A percentile compares a stretch with the other conserved stretches of the same genome.
These are phyloP conservation scores for Thyatira batis DNA, from an alignment of 2,888 invertebrate species.

Conservation along the genomic window DNA sequence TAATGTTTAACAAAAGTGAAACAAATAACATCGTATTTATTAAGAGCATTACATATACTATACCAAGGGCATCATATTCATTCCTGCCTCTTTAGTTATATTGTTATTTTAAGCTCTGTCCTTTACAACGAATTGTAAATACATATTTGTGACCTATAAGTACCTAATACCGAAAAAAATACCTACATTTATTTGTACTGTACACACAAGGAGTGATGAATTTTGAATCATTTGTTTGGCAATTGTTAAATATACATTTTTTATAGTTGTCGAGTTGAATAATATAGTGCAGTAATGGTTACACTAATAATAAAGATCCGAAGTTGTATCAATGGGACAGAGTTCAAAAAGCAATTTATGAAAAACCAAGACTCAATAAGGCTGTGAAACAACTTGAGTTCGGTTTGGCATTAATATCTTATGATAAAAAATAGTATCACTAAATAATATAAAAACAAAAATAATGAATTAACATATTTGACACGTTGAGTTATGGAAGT, in stretches of 20 bases:
- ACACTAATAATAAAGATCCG: neutral
- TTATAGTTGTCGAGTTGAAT: neutral
- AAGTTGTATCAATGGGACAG: conserved; percentile 46
- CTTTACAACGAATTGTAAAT: conserved; percentile 19
- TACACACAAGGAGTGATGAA: no score
- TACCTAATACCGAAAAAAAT: no score
- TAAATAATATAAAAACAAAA: conserved; percentile 22
- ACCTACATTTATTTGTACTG: no score
- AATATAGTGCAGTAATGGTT: no score
- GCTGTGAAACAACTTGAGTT: conserved; percentile 76
- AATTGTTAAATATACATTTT: neutral
- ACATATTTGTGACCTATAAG: neutral
- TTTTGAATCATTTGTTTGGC: no score
- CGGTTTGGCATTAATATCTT: conserved; percentile 56
- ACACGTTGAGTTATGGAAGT: conserved; percentile 1
- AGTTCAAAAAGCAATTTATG: conserved; percentile 45
- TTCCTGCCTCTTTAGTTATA: conserved; percentile 59
- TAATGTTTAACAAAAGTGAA: conserved; percentile 39
- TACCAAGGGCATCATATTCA: conserved; percentile 36
- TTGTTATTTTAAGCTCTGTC: conserved; percentile 54
- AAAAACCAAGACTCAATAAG: conserved; percentile 74
- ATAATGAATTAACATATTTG: neutral
- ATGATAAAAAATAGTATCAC: conserved; percentile 37
- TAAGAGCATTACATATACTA: conserved; percentile 36
- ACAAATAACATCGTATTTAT: conserved; percentile 43